Conservation (phyloP, 2,888 invertebrate genomes). For the Neoascia interrupta region DNA sequence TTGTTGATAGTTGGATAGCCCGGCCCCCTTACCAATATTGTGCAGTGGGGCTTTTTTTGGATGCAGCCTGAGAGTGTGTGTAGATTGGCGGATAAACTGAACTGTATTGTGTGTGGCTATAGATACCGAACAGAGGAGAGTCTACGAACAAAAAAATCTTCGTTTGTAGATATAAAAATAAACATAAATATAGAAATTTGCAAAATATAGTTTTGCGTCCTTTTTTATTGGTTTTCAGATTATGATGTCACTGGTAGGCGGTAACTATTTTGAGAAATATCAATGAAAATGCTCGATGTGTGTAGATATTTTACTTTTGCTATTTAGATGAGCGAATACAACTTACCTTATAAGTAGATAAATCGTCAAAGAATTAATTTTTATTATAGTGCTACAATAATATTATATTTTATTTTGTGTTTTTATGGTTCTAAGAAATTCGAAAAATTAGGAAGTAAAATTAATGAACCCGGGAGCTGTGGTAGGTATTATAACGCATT, state of each 20-base stretch:
- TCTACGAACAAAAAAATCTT: conserved; percentile 25
- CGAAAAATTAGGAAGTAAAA: too few relatives aligned
- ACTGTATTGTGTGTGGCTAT: conserved; percentile 54
- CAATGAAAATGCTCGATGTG: conserved; percentile 22
- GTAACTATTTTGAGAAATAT: conserved; percentile 53
- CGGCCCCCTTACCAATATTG: conserved; percentile 68
- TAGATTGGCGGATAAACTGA: conserved; percentile 51
- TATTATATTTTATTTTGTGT: too few relatives aligned
- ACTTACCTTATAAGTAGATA: too few relatives aligned
- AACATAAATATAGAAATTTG: conserved; percentile 68
- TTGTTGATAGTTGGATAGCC: conserved; percentile 68
- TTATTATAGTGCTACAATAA: too few relatives aligned
- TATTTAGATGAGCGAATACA: too few relatives aligned
- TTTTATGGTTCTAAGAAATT: too few relatives aligned
- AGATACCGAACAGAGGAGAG: conserved; percentile 39
- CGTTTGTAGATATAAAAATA: conserved; percentile 62
- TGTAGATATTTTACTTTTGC: conserved; percentile 10
- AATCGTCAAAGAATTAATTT: too few relatives aligned
- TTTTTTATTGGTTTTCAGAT: conserved; percentile 67
- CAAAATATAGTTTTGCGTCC: conserved; percentile 67
- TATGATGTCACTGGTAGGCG: conserved; percentile 64
- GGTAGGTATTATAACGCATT: too few relatives aligned
- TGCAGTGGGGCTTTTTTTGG: conserved; percentile 44
- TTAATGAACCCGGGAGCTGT: too few relatives aligned
- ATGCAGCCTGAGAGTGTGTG: conserved; percentile 53